A percentile compares a stretch with the other conserved stretches of the same genome.
phyloP scores from a whole-genome alignment of 2,888 invertebrate species.

The Morpho deidamia region DNA sequence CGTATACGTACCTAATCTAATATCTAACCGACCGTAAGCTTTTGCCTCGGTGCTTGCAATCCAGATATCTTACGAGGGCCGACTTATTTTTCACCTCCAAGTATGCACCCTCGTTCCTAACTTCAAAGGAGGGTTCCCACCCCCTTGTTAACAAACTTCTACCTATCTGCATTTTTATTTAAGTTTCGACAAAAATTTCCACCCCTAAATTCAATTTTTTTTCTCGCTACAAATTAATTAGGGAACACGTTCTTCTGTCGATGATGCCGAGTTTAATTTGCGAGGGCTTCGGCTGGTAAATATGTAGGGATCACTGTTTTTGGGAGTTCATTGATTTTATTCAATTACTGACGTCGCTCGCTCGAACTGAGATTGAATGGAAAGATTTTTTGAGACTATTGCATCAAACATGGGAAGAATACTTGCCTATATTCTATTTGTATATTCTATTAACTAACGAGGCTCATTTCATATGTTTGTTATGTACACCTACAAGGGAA shows the following conservation, averaged over 20 bases:
- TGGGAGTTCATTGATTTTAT: slow-evolving; percentile 13
- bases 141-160: slow-evolving; percentile 52
- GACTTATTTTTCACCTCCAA: slow-evolving; percentile 51
- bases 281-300: slow-evolving; percentile 13
- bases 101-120: slow-evolving; percentile 40
- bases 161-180: slow-evolving; percentile 69
- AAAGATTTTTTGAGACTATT: neutral
- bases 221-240: slow-evolving; percentile 48
- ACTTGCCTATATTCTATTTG: neutral
- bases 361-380: neutral
- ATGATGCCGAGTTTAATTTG: slow-evolving; percentile 43
- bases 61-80: slow-evolving; percentile 42
- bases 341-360: neutral
- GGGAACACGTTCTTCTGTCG: slow-evolving; percentile 42
- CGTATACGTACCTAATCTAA: slow-evolving; percentile 18
- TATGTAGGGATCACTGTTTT: slow-evolving; percentile 10
- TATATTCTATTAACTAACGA: neutral
- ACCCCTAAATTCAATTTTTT: slow-evolving; percentile 62
- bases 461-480: too few species aligned
- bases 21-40: slow-evolving; percentile 31
- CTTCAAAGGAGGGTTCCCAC: slow-evolving; percentile 59
- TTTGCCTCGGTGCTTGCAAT: slow-evolving; percentile 45
- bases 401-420: too few species aligned
- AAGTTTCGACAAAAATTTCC: slow-evolving; percentile 68
- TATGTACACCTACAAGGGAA: too few species aligned